Base-by-base conservation (phyloP, 2,113 vertebrate genomes). In the Procavia capensis region DNA sequence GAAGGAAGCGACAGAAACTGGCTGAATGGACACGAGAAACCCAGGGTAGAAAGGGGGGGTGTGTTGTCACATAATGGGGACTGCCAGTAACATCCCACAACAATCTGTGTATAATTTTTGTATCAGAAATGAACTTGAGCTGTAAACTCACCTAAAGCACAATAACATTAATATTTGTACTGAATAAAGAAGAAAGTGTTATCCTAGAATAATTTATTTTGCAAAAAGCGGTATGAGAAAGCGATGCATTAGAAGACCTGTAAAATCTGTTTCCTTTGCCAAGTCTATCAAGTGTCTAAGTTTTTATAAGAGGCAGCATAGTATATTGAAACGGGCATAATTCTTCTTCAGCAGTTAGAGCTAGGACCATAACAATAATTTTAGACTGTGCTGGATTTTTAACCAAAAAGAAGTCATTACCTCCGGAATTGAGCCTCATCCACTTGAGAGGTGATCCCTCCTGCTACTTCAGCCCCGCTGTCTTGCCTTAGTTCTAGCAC, bases 381-480 rank as follows among this genome's bases (percentile, higher is more conserved):
- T 31, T 27, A 57, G 10, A 6, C n/a, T 11, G 31, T 36, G 19
- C 1, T 43, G 70, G 34, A 24, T n/a, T 29, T 41, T 47, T 47
- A n/a, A 22, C 17, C 27, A 10, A 45, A 43, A 25, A 72, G 70
- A 45, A 9, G 31, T 14, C 39, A 19, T 41, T 20, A 41, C 27
- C 63, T 72, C 9, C 36, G 0, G 36, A 39, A 54, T 34, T n/a
- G 9, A n/a, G 57, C 43, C 10, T 7, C 9, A 34, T 9, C 17
- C 29, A 43, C 29, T 5, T 50, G 61, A 43, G 36, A 1, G 31
- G 1, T 29, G 36, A 9, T 5, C 4, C 2, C 17, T 63, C 20
- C n/a, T 76, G 25, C 25, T 25, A 24, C 5, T 25, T 45, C 2
- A 64, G 0, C 27, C 27, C 14, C 2, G 27, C 14, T 9, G 19